Evolutionary conservation across 2,797 vertebrate genomes (phyloP).

Genomic region (Garrulus glandarius): DNA sequence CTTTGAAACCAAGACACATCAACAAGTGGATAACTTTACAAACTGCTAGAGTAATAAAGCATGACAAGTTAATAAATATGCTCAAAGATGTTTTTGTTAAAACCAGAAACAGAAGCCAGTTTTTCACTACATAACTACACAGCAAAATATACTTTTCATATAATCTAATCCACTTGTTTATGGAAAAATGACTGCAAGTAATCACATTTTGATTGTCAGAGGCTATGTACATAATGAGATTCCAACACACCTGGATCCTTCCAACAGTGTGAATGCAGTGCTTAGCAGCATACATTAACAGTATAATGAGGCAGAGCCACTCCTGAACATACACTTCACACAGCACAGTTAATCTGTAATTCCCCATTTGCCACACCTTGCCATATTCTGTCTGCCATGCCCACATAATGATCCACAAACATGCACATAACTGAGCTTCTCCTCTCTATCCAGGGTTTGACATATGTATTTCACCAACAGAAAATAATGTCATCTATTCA

Average conservation of each 20-base stretch:
- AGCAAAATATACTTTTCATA: not conserved
- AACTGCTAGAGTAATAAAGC: not conserved
- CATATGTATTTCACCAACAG: not conserved
- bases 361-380: not conserved
- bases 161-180: not conserved
- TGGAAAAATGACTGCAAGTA: not conserved
- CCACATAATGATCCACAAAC: not conserved
- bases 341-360: not conserved
- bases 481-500: not conserved
- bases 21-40: not conserved
- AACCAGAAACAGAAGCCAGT: not conserved
- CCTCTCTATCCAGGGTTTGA: not conserved
- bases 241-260: not conserved
- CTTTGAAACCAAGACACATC: not conserved
- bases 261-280: not conserved
- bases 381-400: not conserved
- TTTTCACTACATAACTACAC: not conserved
- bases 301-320: not conserved
- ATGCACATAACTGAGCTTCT: not conserved
- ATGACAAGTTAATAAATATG: constrained; percentile 19
- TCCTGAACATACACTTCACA: not conserved
- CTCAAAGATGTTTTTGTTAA: not conserved
- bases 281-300: not conserved
- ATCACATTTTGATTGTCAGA: not conserved
- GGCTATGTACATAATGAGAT: not conserved